These are phyloP conservation scores for Drosophila multiciliata DNA, from an alignment of 2,888 invertebrate genomes.

Conservation along the genomic window DNA sequence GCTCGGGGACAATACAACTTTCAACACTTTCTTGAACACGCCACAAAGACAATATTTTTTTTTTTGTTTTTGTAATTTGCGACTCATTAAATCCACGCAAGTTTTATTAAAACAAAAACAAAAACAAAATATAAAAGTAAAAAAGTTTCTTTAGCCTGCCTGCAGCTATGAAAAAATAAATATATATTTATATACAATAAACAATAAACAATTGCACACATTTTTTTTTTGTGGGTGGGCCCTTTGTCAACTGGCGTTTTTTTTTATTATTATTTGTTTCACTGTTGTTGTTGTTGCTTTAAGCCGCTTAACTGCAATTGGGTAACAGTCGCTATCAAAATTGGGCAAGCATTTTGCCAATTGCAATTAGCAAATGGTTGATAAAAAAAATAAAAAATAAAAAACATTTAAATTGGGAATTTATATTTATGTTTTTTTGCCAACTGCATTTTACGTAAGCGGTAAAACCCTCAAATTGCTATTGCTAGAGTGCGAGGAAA, in stretches of 20 bases:
- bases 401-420: slow-evolving; percentile 19
- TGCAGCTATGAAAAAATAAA: slow-evolving; percentile 2
- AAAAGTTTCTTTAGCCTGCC: slow-evolving; percentile 18
- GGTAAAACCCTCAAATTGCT: slow-evolving; percentile 3
- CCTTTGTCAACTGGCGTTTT: slow-evolving; percentile 42
- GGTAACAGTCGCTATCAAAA: slow-evolving; percentile 32
- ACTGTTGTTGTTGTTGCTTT: not conserved
- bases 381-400: slow-evolving; percentile 39
- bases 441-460: slow-evolving; percentile 57
- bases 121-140: slow-evolving; percentile 22
- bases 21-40: slow-evolving; percentile 72
- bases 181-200: slow-evolving; percentile 6
- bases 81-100: slow-evolving; percentile 64
- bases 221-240: slow-evolving; percentile 44
- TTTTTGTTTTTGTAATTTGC: slow-evolving; percentile 16
- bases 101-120: slow-evolving; percentile 37
- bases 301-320: slow-evolving; percentile 50
- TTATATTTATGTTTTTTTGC: not conserved
- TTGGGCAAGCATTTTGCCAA: slow-evolving; percentile 29
- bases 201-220: slow-evolving; percentile 21
- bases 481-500: too few relatives aligned
- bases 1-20: slow-evolving; percentile 42
- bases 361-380: slow-evolving; percentile 63
- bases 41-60: slow-evolving; percentile 32
- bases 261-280: not conserved